Base-by-base conservation (phyloP, 1,140 invertebrate genomes). In the Frieseomelitta varia region DNA sequence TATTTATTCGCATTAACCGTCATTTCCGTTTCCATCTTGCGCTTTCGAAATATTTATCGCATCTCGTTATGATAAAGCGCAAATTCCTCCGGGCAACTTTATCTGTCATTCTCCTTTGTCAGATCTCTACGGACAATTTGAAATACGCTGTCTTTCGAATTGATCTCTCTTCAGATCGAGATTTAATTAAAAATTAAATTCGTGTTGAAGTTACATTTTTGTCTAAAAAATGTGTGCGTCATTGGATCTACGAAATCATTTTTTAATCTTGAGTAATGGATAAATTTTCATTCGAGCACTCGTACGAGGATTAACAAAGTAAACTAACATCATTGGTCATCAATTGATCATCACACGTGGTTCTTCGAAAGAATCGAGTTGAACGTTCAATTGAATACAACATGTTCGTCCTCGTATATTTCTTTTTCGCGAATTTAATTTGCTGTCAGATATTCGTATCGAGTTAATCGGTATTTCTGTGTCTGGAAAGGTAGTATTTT, bases 1-100 rank as follows among this genome's bases (percentile, higher is more conserved):
- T 88, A 91, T 92, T 92, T 92, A 88, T 92, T 91, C 87, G 86
- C 90, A 91, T 92, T 92, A 92, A 83, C 84, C 75, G 51, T 82
- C 72, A 87, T 85, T 87, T 88, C 85, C 85, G 85, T 87, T 69
- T 69, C 81, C 82, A 87, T 86, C 74, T 90, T 88, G 81, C 78
- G 77, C 75, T 84, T 86, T 86, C 84, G 73, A 82, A 85, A 85
- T 84, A 80, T 84, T 80, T 79, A 82, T 85, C 51, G 61, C 69
- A 75, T 76, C 75, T 80, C 39, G 76, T 85, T 82, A 73, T 3
- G 83, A 73, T 79, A 34, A 79, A 63, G 56, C 58, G 53, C n/a
- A 61, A 4, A 84, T 81, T 80, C 53, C 56, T 72, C 69, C 34
- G 58, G 14, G n/a, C 24, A 34, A 34, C 53, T 68, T 74, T 73